phyloP scores from a whole-genome alignment of 1,140 invertebrate genomes.

The Pseudobourletiella spinata region DNA sequence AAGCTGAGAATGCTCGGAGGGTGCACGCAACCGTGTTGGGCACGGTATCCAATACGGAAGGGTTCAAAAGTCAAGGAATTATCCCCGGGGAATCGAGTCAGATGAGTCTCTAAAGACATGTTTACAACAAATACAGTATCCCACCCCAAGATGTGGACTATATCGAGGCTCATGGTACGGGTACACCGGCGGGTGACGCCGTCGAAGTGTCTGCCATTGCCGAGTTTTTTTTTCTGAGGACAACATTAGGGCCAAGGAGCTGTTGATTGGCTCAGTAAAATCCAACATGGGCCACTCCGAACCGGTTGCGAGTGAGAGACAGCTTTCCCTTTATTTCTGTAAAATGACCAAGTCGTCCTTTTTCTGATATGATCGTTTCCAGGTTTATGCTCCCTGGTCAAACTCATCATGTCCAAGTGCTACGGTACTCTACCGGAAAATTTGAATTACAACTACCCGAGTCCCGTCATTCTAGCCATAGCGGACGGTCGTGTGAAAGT shows the following conservation, averaged over 20 bases:
- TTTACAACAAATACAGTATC: slow-evolving; percentile 72
- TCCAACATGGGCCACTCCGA: too few species aligned
- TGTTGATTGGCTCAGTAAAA: slow-evolving; percentile 82
- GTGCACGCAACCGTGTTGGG: slow-evolving; percentile 74
- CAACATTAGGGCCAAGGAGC: slow-evolving; percentile 50
- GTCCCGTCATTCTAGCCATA: too few species aligned
- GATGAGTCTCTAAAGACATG: slow-evolving; percentile 70
- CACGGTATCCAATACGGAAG: slow-evolving; percentile 81
- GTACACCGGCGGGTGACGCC: slow-evolving; percentile 7
- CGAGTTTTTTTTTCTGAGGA: slow-evolving; percentile 61
- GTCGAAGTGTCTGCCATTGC: slow-evolving; percentile 53
- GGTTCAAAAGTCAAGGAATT: slow-evolving; percentile 74
- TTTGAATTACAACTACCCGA: too few species aligned
- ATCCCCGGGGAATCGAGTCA: slow-evolving; percentile 82
- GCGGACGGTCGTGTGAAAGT: too few species aligned
- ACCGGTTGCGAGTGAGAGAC: too few species aligned
- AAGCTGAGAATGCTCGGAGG: too few species aligned
- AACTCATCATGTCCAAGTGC: too few species aligned
- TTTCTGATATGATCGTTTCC: too few species aligned
- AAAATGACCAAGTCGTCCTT: too few species aligned
- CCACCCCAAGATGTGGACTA: slow-evolving; percentile 76
- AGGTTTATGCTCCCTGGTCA: slow-evolving; percentile 67
- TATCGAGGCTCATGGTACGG: slow-evolving; percentile 89
- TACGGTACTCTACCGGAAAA: slow-evolving; percentile 63
- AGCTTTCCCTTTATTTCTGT: too few species aligned